phyloP scores from a whole-genome alignment of 2,888 invertebrate species.

The Prostheceraeus crozeri region DNA sequence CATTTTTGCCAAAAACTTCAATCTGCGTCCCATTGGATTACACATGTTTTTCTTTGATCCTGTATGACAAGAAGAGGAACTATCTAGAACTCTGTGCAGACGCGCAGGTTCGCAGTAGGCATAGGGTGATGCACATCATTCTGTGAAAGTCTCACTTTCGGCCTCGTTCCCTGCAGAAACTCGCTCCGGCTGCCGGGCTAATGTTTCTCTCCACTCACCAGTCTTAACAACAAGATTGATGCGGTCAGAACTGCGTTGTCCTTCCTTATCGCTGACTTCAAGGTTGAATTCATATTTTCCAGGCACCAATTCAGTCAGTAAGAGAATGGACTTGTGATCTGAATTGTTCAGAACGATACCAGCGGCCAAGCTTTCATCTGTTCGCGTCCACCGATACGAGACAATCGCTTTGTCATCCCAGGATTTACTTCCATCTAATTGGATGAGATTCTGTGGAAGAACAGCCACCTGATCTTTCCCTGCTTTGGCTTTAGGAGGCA shows the following conservation, averaged over 20 bases:
- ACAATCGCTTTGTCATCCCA: not conserved
- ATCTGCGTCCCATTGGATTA: no score
- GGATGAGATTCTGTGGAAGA: not conserved
- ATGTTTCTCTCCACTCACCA: no score
- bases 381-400: constrained; percentile 17
- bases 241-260: not conserved
- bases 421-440: not conserved
- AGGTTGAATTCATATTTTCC: constrained; percentile 25
- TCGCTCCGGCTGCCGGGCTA: no score
- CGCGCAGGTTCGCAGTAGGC: no score
- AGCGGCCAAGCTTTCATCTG: not conserved
- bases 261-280: constrained; percentile 6
- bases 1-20: no score
- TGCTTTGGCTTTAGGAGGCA: constrained; percentile 1
- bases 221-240: not conserved
- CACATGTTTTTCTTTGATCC: no score
- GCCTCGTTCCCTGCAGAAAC: no score
- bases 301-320: constrained; percentile 20
- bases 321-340: constrained; percentile 7
- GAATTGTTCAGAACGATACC: constrained; percentile 27
- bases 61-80: no score
- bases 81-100: no score
- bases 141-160: no score
- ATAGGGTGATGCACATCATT: no score
- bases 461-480: not conserved